A percentile compares a stretch with the other conserved stretches of the same genome.
Evolutionary conservation across 2,113 vertebrate species (phyloP).

Genomic region (Ctenomys sociabilis): DNA sequence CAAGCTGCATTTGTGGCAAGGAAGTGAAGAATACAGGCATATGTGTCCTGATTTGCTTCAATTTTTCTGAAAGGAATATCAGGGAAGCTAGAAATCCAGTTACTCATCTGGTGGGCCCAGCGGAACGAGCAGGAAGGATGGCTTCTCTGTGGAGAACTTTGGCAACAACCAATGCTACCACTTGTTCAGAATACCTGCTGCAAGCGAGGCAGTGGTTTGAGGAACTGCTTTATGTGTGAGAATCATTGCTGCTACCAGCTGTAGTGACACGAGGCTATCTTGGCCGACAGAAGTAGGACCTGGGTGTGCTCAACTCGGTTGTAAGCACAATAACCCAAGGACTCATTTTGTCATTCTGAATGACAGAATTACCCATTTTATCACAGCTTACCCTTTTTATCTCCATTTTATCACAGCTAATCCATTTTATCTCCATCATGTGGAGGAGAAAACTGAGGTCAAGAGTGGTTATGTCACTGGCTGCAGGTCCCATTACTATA

Average conservation of each 20-base stretch:
- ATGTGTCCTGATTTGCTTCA: not conserved
- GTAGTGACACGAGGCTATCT: no score
- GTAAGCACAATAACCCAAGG: not conserved
- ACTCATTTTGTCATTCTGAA: not conserved
- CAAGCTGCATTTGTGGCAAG: not conserved
- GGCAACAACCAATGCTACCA: not conserved
- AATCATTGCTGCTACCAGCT: not conserved
- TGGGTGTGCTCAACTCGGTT: no score
- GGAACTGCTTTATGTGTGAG: not conserved
- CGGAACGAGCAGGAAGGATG: not conserved
- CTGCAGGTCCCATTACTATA: not conserved
- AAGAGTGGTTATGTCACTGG: not conserved
- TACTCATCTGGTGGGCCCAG: not conserved
- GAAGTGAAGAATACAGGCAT: not conserved
- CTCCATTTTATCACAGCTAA: not conserved
- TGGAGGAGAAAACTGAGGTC: not conserved
- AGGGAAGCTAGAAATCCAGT: not conserved
- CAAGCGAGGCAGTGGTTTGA: no score
- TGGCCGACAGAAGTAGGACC: not conserved
- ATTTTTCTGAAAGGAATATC: not conserved
- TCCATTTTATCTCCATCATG: not conserved
- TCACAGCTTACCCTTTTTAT: no score
- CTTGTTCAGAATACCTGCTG: not conserved
- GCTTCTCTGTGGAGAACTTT: not conserved
- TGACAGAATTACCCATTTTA: no score